Percentiles rank a stretch among this genome's conserved stretches.
These are phyloP conservation scores for Eumaeus atala DNA, from an alignment of 1,140 invertebrate species.

Conservation along the genomic window DNA sequence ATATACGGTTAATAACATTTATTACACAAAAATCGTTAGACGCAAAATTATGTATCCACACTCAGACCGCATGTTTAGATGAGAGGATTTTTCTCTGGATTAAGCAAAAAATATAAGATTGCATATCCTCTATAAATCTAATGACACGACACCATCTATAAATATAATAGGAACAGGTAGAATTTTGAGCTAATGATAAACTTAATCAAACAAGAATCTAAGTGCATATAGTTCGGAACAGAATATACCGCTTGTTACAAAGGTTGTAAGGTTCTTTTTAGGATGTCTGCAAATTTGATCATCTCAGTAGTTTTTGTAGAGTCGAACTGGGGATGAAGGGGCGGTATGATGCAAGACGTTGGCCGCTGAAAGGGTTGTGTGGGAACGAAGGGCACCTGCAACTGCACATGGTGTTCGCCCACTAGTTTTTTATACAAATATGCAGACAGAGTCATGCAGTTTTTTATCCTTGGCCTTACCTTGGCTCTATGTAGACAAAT, in stretches of 20 bases:
- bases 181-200: constrained; percentile 58
- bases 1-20: no score
- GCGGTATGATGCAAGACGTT: constrained; percentile 40
- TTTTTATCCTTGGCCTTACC: constrained; percentile 48
- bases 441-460: constrained; percentile 67
- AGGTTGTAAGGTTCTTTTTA: constrained; percentile 24
- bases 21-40: not conserved
- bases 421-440: constrained; percentile 67
- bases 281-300: constrained; percentile 18
- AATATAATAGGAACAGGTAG: constrained; percentile 71
- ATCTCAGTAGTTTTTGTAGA: constrained; percentile 42
- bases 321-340: constrained; percentile 40
- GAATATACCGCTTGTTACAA: constrained; percentile 14
- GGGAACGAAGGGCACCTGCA: constrained; percentile 71
- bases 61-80: constrained; percentile 11
- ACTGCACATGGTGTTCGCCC: constrained; percentile 66
- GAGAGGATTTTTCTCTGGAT: constrained; percentile 14
- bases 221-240: constrained; percentile 7
- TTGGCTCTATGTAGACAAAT: constrained; percentile 8
- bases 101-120: constrained; percentile 63
- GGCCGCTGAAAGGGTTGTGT: constrained; percentile 69
- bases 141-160: constrained; percentile 70
- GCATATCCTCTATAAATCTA: constrained; percentile 73
- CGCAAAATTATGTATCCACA: not conserved
- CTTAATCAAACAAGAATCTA: constrained; percentile 22